Conservation (phyloP, 2,113 vertebrate genomes). For the Platichthys flesus region DNA sequence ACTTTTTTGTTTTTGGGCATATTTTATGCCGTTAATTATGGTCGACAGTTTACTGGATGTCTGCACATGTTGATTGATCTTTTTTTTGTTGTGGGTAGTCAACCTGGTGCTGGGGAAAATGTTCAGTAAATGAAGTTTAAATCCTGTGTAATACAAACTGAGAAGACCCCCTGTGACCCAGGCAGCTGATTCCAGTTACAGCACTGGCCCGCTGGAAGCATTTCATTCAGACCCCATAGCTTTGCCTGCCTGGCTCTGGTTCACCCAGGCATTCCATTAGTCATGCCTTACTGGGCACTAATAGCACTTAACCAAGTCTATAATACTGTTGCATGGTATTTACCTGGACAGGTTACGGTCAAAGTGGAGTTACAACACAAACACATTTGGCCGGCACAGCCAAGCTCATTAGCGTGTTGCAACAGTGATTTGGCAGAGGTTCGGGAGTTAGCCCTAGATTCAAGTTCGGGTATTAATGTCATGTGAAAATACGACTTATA, state of each 20-base stretch:
- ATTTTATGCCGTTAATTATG: not conserved
- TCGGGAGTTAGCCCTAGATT: not conserved
- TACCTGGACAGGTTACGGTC: slow-evolving; percentile 27
- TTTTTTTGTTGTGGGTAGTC: no score
- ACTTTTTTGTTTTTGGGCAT: no score
- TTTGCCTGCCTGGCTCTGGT: slow-evolving; percentile 27
- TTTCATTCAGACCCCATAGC: slow-evolving; percentile 28
- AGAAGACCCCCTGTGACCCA: slow-evolving; percentile 10
- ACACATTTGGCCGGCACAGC: slow-evolving; percentile 10
- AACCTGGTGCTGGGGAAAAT: not conserved
- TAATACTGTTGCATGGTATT: slow-evolving; percentile 16
- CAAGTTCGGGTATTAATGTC: not conserved
- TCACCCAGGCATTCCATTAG: slow-evolving; percentile 26
- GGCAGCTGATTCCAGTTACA: slow-evolving; percentile 14
- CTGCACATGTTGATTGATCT: no score
- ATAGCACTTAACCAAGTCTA: slow-evolving; percentile 33
- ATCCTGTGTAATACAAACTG: slow-evolving; percentile 1
- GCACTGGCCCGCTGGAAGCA: slow-evolving; percentile 28
- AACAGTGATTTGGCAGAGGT: not conserved
- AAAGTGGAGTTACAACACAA: slow-evolving; percentile 29
- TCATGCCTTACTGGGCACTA: slow-evolving; percentile 22
- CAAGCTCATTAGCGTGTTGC: slow-evolving; percentile 27
- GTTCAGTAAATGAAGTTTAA: slow-evolving; percentile 1
- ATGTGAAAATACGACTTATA: not conserved
- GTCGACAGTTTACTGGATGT: not conserved